These are phyloP conservation scores for Tetheella fluctuosa DNA, from an alignment of 2,888 invertebrate genomes.

Conservation along the genomic window DNA sequence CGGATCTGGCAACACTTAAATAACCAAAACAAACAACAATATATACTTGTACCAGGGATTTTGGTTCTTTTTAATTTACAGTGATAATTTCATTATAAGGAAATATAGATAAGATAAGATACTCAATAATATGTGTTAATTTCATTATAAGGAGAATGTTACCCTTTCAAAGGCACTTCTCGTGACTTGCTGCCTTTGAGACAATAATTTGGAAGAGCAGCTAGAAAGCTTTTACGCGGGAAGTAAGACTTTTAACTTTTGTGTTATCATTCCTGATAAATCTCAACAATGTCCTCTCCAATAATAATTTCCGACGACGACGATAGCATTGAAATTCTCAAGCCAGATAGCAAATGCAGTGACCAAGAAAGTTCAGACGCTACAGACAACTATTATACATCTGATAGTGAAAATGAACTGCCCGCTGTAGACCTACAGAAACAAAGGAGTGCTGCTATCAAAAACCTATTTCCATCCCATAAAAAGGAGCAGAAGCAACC, in stretches of 20 bases:
- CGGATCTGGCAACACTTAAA: background rate
- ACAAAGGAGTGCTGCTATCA: conserved; percentile 29
- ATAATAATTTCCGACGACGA: conserved; percentile 63
- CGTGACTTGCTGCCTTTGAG: background rate
- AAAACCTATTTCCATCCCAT: conserved; percentile 11
- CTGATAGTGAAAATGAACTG: conserved; percentile 25
- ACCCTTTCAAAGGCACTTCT: background rate
- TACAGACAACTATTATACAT: conserved; percentile 21
- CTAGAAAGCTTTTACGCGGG: background rate
- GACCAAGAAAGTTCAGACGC: conserved; percentile 13
- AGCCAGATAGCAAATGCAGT: background rate
- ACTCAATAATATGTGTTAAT: no score
- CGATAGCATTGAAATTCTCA: conserved; percentile 44
- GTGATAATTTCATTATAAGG: background rate
- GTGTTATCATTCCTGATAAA: background rate
- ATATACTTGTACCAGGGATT: background rate
- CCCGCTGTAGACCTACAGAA: conserved; percentile 15
- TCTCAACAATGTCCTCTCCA: conserved; percentile 34
- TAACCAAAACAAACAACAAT: background rate
- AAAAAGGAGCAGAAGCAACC: conserved; percentile 4
- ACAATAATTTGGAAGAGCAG: background rate
- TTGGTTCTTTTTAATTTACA: background rate
- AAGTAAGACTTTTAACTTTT: background rate
- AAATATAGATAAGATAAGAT: no score
- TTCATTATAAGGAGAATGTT: background rate